A percentile compares a stretch with the other conserved stretches of the same genome.
Evolutionary conservation across 2,888 invertebrate genomes (phyloP).

Genomic region (Graphium colonna): DNA sequence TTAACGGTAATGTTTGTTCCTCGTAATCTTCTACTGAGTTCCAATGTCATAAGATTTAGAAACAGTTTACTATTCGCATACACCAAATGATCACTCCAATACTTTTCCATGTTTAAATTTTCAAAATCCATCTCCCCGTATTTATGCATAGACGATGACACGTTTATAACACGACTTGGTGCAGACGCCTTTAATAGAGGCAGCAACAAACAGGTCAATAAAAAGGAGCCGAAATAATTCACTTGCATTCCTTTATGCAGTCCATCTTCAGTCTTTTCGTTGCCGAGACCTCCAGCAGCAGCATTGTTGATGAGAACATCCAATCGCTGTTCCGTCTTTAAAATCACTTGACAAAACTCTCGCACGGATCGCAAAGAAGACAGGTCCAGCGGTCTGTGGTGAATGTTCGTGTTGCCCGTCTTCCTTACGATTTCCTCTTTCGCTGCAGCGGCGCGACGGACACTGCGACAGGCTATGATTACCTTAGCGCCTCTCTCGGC

Average conservation of each 20-base stretch:
- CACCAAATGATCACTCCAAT: slow-evolving; percentile 23
- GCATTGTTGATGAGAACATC: slow-evolving; percentile 82
- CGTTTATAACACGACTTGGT: slow-evolving; percentile 73
- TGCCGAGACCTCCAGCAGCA: slow-evolving; percentile 71
- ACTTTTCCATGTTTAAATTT: slow-evolving; percentile 25
- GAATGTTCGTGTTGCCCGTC: slow-evolving; percentile 58
- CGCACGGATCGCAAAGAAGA: slow-evolving; percentile 70
- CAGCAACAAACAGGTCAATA: slow-evolving; percentile 83
- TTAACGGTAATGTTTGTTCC: slow-evolving; percentile 80
- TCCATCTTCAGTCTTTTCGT: slow-evolving; percentile 81
- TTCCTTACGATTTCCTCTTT: slow-evolving; percentile 55
- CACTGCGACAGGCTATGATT: slow-evolving; percentile 72
- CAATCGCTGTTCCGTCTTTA: slow-evolving; percentile 67
- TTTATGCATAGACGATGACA: slow-evolving; percentile 69
- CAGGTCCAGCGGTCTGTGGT: slow-evolving; percentile 61
- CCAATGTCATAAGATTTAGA: slow-evolving; percentile 73
- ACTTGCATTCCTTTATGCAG: slow-evolving; percentile 85
- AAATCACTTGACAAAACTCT: slow-evolving; percentile 78
- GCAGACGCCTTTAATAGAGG: slow-evolving; percentile 71
- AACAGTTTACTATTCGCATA: slow-evolving; percentile 65
- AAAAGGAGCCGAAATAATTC: slow-evolving; percentile 86
- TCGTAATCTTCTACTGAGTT: slow-evolving; percentile 68
- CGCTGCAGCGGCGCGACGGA: slow-evolving; percentile 56
- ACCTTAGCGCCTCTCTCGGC: slow-evolving; percentile 73
- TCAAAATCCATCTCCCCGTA: slow-evolving; percentile 25